phyloP scores from a whole-genome alignment of 2,888 invertebrate species.

The Steinernema hermaphroditum region DNA sequence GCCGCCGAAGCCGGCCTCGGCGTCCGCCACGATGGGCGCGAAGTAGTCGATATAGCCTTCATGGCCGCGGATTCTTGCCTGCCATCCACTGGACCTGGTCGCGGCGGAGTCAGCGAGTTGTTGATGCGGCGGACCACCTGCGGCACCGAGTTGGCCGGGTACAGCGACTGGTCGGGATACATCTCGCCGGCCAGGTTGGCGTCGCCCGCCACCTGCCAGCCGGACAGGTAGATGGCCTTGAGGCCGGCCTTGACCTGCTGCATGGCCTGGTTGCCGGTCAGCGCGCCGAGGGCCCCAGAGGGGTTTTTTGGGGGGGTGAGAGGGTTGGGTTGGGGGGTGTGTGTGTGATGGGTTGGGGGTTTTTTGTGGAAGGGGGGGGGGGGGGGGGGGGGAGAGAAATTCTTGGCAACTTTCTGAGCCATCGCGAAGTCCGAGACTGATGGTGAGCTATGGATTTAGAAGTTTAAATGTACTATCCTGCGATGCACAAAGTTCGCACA shows the following conservation, averaged over 20 bases:
- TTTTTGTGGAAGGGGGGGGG: slow-evolving; percentile 61
- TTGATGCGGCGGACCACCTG: slow-evolving; percentile 66
- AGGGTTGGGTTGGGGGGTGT: slow-evolving; percentile 66
- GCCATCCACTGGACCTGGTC: slow-evolving; percentile 52
- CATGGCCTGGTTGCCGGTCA: slow-evolving; percentile 68
- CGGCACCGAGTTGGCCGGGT: slow-evolving; percentile 67
- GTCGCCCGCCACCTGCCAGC: slow-evolving; percentile 68
- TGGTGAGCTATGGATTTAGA: no score
- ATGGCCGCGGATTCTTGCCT: slow-evolving; percentile 64
- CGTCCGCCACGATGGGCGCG: slow-evolving; percentile 67
- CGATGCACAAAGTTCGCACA: no score
- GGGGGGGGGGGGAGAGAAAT: slow-evolving; percentile 32
- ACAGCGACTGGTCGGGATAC: slow-evolving; percentile 68
- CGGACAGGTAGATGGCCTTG: slow-evolving; percentile 68
- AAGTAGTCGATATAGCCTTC: slow-evolving; percentile 64
- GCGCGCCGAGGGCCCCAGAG: slow-evolving; percentile 67
- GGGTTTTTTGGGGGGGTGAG: slow-evolving; percentile 66
- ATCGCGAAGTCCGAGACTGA: no score
- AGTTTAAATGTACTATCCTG: no score
- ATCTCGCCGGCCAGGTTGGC: slow-evolving; percentile 66
- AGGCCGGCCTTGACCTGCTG: slow-evolving; percentile 68
- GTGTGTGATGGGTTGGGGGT: no score
- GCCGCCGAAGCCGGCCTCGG: slow-evolving; percentile 68
- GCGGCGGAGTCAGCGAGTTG: slow-evolving; percentile 52
- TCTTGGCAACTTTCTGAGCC: slow-evolving; percentile 32